Conservation (phyloP, 2,113 vertebrate species). For the Embiotoca jacksoni region DNA sequence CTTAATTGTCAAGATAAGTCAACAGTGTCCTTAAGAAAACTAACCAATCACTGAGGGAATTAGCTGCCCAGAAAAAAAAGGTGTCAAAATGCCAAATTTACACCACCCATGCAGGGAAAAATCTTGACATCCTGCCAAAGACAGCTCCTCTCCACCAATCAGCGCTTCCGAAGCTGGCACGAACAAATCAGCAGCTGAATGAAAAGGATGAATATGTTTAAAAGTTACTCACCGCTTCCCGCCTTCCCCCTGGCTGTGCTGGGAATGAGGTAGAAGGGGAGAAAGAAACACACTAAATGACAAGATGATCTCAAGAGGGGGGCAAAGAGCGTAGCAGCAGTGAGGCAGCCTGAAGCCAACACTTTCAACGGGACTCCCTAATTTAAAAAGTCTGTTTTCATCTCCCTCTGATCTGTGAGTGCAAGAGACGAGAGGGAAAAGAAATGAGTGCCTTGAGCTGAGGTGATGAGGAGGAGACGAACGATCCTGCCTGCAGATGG, state of each 20-base stretch:
- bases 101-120: slow-evolving; percentile 49
- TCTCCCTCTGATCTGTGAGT: slow-evolving; percentile 57
- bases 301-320: slow-evolving; percentile 57
- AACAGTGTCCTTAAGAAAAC: slow-evolving; percentile 56
- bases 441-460: slow-evolving; percentile 21
- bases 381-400: slow-evolving; percentile 84
- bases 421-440: slow-evolving; percentile 13
- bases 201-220: slow-evolving; percentile 65
- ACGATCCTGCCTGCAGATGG: slow-evolving; percentile 32
- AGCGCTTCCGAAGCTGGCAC: slow-evolving; percentile 20
- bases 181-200: slow-evolving; percentile 59
- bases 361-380: slow-evolving; percentile 74
- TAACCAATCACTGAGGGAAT: slow-evolving; percentile 46
- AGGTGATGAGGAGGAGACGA: slow-evolving; percentile 48
- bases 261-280: slow-evolving; percentile 50
- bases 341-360: slow-evolving; percentile 69
- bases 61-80: slow-evolving; percentile 14
- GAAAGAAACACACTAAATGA: slow-evolving; percentile 13
- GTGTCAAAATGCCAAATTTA: slow-evolving; percentile 63
- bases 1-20: slow-evolving; percentile 37
- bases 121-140: slow-evolving; percentile 59
- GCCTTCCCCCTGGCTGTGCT: slow-evolving; percentile 49
- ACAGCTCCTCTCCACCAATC: slow-evolving; percentile 57
- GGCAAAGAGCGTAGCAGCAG: slow-evolving; percentile 56
- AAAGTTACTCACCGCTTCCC: slow-evolving; percentile 80